Percentiles rank a stretch among this genome's conserved stretches.
Evolutionary conservation across 2,888 invertebrate genomes (phyloP).

Genomic region (Brassicogethes aeneus): DNA sequence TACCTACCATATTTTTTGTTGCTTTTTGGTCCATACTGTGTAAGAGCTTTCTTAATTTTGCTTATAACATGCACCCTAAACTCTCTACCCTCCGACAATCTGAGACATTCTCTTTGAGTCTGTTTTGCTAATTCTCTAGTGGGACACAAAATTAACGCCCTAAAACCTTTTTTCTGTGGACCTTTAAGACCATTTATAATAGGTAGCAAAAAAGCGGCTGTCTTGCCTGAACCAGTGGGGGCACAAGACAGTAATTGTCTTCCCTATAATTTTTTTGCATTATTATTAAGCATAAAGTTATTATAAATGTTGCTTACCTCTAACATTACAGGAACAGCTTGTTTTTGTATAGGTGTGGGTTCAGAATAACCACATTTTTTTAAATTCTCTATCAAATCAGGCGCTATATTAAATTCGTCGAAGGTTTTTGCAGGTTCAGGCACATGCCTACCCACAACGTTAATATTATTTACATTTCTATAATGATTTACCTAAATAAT

Average conservation of each 20-base stretch:
- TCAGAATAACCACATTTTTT: constrained; percentile 57
- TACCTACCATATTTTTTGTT: constrained; percentile 65
- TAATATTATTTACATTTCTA: constrained; percentile 69
- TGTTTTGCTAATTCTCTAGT: constrained; percentile 92
- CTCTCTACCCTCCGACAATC: constrained; percentile 64
- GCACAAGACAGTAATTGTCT: constrained; percentile 88
- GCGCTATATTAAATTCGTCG: constrained; percentile 52
- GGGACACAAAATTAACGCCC: constrained; percentile 85
- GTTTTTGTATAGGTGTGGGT: constrained; percentile 89
- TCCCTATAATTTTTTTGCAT: constrained; percentile 41
- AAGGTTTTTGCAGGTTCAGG: constrained; percentile 69
- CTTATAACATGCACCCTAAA: constrained; percentile 70
- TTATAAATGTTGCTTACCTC: constrained; percentile 42
- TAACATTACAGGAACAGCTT: constrained; percentile 83
- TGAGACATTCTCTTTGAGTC: constrained; percentile 71
- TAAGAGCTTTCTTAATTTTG: constrained; percentile 64
- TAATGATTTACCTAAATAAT: constrained; percentile 57
- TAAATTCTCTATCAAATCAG: constrained; percentile 59
- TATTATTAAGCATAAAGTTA: constrained; percentile 10
- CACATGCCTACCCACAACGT: constrained; percentile 69
- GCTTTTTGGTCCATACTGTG: constrained; percentile 64
- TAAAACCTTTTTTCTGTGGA: constrained; percentile 65
- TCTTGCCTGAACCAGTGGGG: constrained; percentile 97
- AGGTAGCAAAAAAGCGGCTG: constrained; percentile 88
- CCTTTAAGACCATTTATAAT: constrained; percentile 66